Base-by-base conservation (phyloP, 2,113 vertebrate genomes). In the Fulica atra region DNA sequence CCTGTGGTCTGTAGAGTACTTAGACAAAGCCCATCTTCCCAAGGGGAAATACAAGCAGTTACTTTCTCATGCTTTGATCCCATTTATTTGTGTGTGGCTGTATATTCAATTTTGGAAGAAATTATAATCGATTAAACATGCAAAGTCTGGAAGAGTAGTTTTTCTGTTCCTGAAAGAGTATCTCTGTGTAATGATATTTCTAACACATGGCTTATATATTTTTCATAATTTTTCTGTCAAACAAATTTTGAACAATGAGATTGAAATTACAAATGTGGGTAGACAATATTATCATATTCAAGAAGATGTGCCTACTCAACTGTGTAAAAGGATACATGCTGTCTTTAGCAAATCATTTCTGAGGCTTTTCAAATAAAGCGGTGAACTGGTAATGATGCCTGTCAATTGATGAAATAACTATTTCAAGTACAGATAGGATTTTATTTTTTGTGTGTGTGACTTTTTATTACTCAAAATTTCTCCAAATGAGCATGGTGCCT, bases 211-310 rank as follows among this genome's bases (percentile, higher is more conserved):
- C 9, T 85, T 91, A 64, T 53, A 44, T 92, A 69, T 85, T 85
- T 95, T 94, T 91, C 54, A 86, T 74, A 44, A 46, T 84, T 84
- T 86, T 89, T 64, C 78, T 79, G 66, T 72, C 24, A 73, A 85
- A 38, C 13, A 87, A 66, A 82, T 76, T 76, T 92, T 80, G 36
- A 86, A 82, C 19, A 88, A 63, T 79, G 54, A 88, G 4, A 50
- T 33, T 64, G 31, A 92, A 87, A 94, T 85, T 91, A 57, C 35
- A 65, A 77, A 72, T 48, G 12, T 54, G 24, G 3, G 20, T 79
- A 91, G 44, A 35, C 18, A 57, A 44, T 81, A 80, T 78, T 66
- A 77, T 57, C 7, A 14, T 54, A 77, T 35, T 77, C 68, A 88
- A 78, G n/a, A 59, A 90, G 86, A 83, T 68, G 40, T 60, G 48